Evolutionary conservation across 2,888 invertebrate species (phyloP).

Genomic region (Mythimna loreyi): DNA sequence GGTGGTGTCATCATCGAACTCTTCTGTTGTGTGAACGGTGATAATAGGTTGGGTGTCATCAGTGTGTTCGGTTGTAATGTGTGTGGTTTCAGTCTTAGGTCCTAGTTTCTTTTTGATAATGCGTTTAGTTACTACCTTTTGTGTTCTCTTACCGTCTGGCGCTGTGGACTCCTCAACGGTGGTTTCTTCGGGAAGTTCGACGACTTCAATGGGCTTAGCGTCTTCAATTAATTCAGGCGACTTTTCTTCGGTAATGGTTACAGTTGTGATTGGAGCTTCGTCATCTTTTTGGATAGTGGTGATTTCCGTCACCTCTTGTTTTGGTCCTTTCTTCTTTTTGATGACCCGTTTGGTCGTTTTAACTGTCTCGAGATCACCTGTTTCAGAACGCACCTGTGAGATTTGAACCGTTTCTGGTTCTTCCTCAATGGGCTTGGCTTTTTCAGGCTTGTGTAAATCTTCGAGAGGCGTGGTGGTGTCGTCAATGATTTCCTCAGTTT

Average conservation of each 20-base stretch:
- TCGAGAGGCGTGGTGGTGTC: constrained; percentile 28
- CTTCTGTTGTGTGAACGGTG: constrained; percentile 41
- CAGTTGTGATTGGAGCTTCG: constrained; percentile 16
- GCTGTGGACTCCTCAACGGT: background rate
- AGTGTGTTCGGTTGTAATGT: too few species aligned
- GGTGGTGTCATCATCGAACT: constrained; percentile 26
- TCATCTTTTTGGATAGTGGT: constrained; percentile 51
- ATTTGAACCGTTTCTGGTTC: constrained; percentile 22
- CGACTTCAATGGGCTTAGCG: constrained; percentile 20
- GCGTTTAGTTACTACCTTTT: constrained; percentile 1
- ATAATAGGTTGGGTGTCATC: constrained; percentile 31
- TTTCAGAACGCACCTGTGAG: constrained; percentile 47
- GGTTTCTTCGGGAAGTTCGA: constrained; percentile 66
- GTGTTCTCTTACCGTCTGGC: constrained; percentile 38
- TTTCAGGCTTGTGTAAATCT: constrained; percentile 14
- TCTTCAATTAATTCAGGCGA: constrained; percentile 6
- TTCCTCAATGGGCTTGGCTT: background rate
- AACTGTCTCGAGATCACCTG: constrained; percentile 67
- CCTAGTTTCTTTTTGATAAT: too few species aligned
- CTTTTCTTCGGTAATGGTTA: constrained; percentile 29
- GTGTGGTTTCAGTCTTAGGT: constrained; percentile 27
- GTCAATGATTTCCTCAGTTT: constrained; percentile 31
- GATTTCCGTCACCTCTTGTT: constrained; percentile 60
- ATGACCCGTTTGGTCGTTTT: constrained; percentile 70
- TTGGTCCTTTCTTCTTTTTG: constrained; percentile 60